Base-by-base conservation (phyloP, 2,888 invertebrate species). In the Tinea trinotella region DNA sequence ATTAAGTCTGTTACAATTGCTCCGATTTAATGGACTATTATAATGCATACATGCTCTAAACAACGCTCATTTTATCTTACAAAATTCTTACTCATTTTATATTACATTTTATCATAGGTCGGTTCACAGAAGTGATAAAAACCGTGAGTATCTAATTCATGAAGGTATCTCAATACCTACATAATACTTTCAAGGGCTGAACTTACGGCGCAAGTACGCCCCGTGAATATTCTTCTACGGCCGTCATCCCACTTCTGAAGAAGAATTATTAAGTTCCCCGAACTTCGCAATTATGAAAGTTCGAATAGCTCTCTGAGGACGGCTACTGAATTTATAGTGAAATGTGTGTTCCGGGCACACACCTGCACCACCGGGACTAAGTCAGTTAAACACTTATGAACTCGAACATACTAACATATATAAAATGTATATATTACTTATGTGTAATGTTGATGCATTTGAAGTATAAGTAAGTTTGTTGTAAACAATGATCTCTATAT, bases 241-340 rank as follows among this genome's bases (percentile, higher is more conserved):
- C 80, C 79, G 76, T 79, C 84, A 84, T 80, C 77, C 78, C 65
- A 81, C 81, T 84, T 83, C 76, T 71, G 74, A 84, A 83, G 84
- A 85, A 84, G 85, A 84, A 85, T 85, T 85, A 85, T 84, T 84
- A 85, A 85, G 81, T 85, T 85, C 76, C 71, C 64, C 71, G 77
- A 84, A 85, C 84, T 85, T 83, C 74, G 82, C 83, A 85, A 85
- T 85, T 85, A 85, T 84, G 84, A 82, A 83, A 84, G 82, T 85
- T 85, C 80, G 79, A 83, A 85, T 83, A 82, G 82, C 84, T 83
- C 82, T 78, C 69, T 68, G 71, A 80, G 80, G 83, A 83, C 84
- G 82, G 75, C 71, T 71, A 70, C 82, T 76, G 84, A 84, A 85
- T 85, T 84, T 83, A 83, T 85, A 85, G 81, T 80, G 77, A 81